Percentiles rank a stretch among this genome's conserved stretches.
Conservation (phyloP, 2,113 vertebrate genomes). For the Stegostoma tigrinum region DNA sequence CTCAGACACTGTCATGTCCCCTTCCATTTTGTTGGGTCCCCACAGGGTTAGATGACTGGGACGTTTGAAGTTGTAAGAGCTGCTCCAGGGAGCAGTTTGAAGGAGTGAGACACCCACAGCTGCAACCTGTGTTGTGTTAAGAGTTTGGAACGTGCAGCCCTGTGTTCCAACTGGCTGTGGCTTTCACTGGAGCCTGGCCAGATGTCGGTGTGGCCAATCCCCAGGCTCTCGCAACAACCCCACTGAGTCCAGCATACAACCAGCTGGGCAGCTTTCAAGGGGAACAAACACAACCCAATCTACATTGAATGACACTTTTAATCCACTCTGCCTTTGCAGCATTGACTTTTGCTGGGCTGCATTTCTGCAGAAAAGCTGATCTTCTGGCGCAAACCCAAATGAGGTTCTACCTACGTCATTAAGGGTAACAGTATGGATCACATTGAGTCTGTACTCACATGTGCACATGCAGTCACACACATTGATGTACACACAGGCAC, state of each 20-base stretch:
- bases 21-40: background rate
- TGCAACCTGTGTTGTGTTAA: conserved; percentile 74
- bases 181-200: conserved; percentile 71
- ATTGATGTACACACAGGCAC: background rate
- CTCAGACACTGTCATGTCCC: background rate
- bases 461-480: background rate
- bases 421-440: background rate
- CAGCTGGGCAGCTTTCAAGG: conserved; percentile 3
- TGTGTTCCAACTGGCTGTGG: conserved; percentile 76
- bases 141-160: conserved; percentile 67
- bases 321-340: background rate
- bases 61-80: background rate
- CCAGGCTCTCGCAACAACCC: conserved; percentile 64
- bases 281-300: background rate
- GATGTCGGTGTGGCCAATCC: conserved; percentile 96
- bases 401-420: background rate
- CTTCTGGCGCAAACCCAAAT: background rate
- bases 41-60: background rate
- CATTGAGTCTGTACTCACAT: background rate
- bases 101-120: conserved; percentile 63
- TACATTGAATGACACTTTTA: background rate
- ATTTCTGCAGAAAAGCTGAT: background rate
- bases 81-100: conserved; percentile 56
- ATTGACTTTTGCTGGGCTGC: background rate
- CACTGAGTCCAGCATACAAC: conserved; percentile 42